Percentiles rank a stretch among this genome's conserved stretches.
These are phyloP conservation scores for Crocuta crocuta DNA, from an alignment of 2,113 vertebrate genomes.

Conservation along the genomic window DNA sequence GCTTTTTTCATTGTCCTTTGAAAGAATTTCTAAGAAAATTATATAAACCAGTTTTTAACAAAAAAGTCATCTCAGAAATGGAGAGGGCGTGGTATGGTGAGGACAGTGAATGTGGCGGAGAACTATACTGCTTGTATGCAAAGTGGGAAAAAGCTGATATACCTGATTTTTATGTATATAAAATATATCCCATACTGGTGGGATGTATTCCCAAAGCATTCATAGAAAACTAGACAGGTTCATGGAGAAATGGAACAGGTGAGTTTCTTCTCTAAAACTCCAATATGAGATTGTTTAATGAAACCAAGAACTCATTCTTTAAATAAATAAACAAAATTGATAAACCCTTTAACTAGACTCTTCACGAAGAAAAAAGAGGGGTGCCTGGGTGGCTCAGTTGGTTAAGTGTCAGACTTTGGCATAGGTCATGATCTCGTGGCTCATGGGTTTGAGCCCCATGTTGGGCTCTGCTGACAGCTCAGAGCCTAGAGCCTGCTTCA, in stretches of 20 bases:
- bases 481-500: too few relatives aligned
- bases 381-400: too few relatives aligned
- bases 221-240: background rate
- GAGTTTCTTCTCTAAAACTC: background rate
- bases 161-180: background rate
- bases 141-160: background rate
- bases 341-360: too few relatives aligned
- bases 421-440: too few relatives aligned
- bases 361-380: too few relatives aligned
- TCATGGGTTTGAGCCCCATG: too few relatives aligned
- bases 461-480: too few relatives aligned
- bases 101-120: background rate
- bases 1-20: background rate
- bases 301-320: background rate
- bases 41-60: background rate
- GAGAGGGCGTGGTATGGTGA: background rate
- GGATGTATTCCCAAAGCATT: background rate
- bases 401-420: too few relatives aligned
- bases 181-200: too few relatives aligned
- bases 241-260: background rate
- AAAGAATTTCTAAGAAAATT: background rate
- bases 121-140: background rate
- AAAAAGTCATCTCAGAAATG: background rate
- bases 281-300: background rate
- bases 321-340: background rate